Percentiles rank a stretch among this genome's conserved stretches.
phyloP scores from a whole-genome alignment of 1,140 invertebrate species.

The Apocrypta bakeri region DNA sequence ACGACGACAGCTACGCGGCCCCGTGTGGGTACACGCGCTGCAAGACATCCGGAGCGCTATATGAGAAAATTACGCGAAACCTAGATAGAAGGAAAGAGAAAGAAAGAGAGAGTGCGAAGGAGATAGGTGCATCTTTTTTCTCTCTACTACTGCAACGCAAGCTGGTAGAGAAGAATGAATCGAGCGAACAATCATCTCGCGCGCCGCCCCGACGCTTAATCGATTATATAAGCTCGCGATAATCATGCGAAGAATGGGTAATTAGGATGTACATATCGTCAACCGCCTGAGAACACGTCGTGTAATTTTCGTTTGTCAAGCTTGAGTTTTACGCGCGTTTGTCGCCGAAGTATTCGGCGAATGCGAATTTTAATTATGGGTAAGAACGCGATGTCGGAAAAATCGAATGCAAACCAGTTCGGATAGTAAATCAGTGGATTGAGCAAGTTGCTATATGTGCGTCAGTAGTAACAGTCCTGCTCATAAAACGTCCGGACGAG shows the following conservation, averaged over 20 bases:
- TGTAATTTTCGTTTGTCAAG: neutral
- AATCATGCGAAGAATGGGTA: slow-evolving; percentile 46
- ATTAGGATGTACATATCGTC: slow-evolving; percentile 38
- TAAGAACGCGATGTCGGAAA: no score
- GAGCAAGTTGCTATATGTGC: no score
- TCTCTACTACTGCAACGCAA: neutral
- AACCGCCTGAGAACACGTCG: slow-evolving; percentile 42
- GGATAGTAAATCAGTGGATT: no score
- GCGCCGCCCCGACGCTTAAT: slow-evolving; percentile 3
- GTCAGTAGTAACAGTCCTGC: no score
- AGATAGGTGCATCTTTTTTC: neutral
- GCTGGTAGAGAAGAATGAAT: slow-evolving; percentile 36
- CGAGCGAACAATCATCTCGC: slow-evolving; percentile 21
- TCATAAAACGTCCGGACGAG: no score
- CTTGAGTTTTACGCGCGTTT: neutral
- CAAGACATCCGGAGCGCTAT: slow-evolving; percentile 22
- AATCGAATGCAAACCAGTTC: no score
- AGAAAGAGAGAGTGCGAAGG: neutral
- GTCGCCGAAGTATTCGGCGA: no score
- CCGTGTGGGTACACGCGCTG: neutral
- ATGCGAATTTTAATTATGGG: no score
- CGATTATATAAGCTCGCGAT: slow-evolving; percentile 47
- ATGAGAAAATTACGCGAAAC: slow-evolving; percentile 46
- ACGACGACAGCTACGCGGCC: no score
- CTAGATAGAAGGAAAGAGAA: neutral